Percentiles rank a stretch among this genome's conserved stretches.
Conservation (phyloP, 2,888 invertebrate species). For the Archips xylosteana region DNA sequence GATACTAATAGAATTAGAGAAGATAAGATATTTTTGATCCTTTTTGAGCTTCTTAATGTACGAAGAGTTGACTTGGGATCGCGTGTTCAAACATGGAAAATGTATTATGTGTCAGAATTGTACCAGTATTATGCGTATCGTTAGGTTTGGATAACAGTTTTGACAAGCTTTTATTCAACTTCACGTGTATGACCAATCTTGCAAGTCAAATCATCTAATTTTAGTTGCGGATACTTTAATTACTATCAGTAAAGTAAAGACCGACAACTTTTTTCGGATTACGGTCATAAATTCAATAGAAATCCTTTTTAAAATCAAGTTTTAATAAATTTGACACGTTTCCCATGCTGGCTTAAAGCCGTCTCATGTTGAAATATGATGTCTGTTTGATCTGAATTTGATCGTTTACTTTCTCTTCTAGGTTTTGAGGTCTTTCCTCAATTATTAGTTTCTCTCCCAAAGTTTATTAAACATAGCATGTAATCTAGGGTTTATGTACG, state of each 20-base stretch:
- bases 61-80: not conserved
- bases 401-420: slow-evolving; percentile 27
- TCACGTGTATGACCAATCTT: too few relatives aligned
- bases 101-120: too few relatives aligned
- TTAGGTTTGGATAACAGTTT: too few relatives aligned
- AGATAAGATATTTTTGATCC: not conserved
- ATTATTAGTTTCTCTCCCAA: not conserved
- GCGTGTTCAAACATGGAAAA: not conserved
- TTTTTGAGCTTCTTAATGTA: slow-evolving; percentile 1
- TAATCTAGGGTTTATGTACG: not conserved
- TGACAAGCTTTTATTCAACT: too few relatives aligned
- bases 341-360: not conserved
- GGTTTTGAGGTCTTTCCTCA: slow-evolving; percentile 27
- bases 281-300: not conserved
- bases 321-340: slow-evolving; percentile 15
- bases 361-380: slow-evolving; percentile 23
- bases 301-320: not conserved
- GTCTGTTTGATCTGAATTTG: slow-evolving; percentile 21
- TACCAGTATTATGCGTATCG: too few relatives aligned
- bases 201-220: too few relatives aligned
- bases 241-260: not conserved
- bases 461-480: too few relatives aligned
- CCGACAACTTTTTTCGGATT: not conserved
- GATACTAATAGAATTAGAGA: not conserved
- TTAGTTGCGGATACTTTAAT: too few relatives aligned